phyloP scores from a whole-genome alignment of 2,888 invertebrate species.

The Nephrocerus scutellatus region DNA sequence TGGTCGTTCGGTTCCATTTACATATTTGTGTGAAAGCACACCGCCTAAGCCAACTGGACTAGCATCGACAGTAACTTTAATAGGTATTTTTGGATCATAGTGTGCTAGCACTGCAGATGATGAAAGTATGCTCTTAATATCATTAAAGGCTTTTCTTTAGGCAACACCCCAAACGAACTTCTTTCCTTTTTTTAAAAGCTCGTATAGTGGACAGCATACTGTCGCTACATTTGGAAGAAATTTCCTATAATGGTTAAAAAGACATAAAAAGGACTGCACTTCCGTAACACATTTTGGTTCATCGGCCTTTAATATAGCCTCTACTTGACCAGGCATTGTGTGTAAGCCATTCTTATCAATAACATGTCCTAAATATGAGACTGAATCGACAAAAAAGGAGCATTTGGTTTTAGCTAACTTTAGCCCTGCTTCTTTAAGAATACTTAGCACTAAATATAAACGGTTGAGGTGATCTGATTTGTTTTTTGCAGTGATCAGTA shows the following conservation, averaged over 20 bases:
- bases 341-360: constrained; percentile 30
- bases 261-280: no score
- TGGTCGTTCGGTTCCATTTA: constrained; percentile 37
- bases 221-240: no score
- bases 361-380: constrained; percentile 32
- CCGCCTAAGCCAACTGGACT: constrained; percentile 28
- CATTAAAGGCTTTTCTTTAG: no score
- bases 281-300: no score
- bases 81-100: constrained; percentile 10
- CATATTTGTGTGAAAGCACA: constrained; percentile 33
- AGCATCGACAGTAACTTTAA: constrained; percentile 23
- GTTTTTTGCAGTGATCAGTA: constrained; percentile 27
- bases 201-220: no score
- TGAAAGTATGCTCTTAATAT: no score
- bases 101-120: no score
- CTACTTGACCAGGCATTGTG: no score
- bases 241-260: no score
- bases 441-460: constrained; percentile 24
- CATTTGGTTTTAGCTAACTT: constrained; percentile 23
- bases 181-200: no score
- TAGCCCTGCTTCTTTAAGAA: constrained; percentile 21
- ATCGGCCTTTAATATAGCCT: no score
- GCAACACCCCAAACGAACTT: no score
- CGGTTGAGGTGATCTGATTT: constrained; percentile 25
- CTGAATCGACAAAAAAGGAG: constrained; percentile 11